Conservation (phyloP, 2,113 vertebrate genomes). For the Speoplatyrhinus poulsoni region DNA sequence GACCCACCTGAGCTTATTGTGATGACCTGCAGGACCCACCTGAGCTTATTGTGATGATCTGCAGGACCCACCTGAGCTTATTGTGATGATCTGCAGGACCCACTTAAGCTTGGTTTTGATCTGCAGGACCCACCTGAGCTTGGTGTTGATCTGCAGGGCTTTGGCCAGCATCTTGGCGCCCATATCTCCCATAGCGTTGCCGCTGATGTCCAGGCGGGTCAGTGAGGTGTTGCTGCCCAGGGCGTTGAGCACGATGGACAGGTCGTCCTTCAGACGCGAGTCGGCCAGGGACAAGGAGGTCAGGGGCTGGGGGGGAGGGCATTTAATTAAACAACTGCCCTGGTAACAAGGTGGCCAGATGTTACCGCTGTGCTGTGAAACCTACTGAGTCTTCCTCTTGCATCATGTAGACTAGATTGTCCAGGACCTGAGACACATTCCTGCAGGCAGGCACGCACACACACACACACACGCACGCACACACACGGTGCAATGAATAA, state of each 20-base stretch:
- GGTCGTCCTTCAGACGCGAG: slow-evolving; percentile 91
- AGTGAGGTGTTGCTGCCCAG: slow-evolving; percentile 93
- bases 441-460: slow-evolving; percentile 68
- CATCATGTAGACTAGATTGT: slow-evolving; percentile 95
- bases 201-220: slow-evolving; percentile 93
- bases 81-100: background rate
- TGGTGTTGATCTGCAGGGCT: slow-evolving; percentile 97
- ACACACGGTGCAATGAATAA: too few relatives aligned
- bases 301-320: slow-evolving; percentile 78
- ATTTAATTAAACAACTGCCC: too few relatives aligned
- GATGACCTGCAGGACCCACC: background rate
- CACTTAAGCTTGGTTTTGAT: too few relatives aligned
- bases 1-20: background rate
- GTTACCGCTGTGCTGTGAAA: too few relatives aligned
- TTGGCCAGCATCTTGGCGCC: slow-evolving; percentile 97
- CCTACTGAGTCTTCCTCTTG: slow-evolving; percentile 98
- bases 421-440: slow-evolving; percentile 90
- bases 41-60: background rate
- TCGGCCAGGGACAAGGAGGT: slow-evolving; percentile 93
- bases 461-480: too few relatives aligned
- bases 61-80: background rate
- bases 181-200: slow-evolving; percentile 97
- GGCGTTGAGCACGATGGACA: slow-evolving; percentile 93
- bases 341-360: too few relatives aligned
- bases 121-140: slow-evolving; percentile 75